Evolutionary conservation across 2,888 invertebrate genomes (phyloP).

Genomic region (Endomychus coccineus): DNA sequence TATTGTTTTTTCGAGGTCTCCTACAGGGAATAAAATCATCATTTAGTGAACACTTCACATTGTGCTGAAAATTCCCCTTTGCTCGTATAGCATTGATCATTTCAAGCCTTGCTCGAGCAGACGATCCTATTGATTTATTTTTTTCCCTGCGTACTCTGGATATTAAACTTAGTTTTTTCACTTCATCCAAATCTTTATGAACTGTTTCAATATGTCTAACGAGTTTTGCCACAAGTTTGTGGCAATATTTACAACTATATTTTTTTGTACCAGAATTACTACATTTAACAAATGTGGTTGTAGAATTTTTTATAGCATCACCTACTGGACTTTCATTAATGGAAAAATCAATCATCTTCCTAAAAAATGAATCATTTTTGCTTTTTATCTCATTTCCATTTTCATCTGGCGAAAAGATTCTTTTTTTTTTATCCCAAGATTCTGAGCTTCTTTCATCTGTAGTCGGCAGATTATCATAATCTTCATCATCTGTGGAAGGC

Average conservation of each 20-base stretch:
- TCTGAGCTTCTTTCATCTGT: no score
- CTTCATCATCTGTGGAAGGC: no score
- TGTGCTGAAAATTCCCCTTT: conserved; percentile 7
- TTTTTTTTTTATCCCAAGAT: no score
- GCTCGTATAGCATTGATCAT: conserved; percentile 2
- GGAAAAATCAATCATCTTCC: conserved; percentile 1
- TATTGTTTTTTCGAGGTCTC: conserved; percentile 3
- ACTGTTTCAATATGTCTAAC: conserved; percentile 4
- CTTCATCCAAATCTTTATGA: conserved; percentile 7
- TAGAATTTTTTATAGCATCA: not conserved
- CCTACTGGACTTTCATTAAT: not conserved
- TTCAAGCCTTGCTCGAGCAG: not conserved
- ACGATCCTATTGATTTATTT: not conserved
- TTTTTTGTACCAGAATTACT: conserved; percentile 5
- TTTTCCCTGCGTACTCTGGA: not conserved
- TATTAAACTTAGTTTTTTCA: conserved; percentile 4
- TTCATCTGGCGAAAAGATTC: no score
- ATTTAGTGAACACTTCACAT: conserved; percentile 2
- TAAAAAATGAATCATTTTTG: no score
- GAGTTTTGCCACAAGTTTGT: conserved; percentile 3
- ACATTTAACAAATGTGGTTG: not conserved
- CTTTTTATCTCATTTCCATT: no score
- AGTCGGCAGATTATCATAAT: no score
- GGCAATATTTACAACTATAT: conserved; percentile 6
- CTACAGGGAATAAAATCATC: conserved; percentile 3